Conservation (phyloP, 2,888 invertebrate species). For the Orchestes rusci region DNA sequence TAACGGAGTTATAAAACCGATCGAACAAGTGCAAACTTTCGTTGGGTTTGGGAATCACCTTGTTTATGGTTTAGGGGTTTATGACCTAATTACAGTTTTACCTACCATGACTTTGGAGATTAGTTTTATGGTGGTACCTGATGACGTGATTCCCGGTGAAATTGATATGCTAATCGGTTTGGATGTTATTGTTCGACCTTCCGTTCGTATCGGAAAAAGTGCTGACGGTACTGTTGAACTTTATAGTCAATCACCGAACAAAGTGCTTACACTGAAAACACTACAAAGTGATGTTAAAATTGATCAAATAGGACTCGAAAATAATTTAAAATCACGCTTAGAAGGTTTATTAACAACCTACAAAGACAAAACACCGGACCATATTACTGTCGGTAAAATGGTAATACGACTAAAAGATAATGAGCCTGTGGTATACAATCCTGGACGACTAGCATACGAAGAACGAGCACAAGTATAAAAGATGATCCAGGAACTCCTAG, state of each 20-base stretch:
- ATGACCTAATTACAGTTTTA: conserved; percentile 18
- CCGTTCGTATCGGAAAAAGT: too few species aligned
- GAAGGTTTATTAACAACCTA: conserved; percentile 10
- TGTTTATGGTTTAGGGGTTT: conserved; percentile 19
- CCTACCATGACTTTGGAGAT: conserved; percentile 20
- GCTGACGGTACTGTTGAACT: too few species aligned
- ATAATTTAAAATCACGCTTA: conserved; percentile 8
- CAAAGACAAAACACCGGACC: background rate
- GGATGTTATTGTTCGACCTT: conserved; percentile 19
- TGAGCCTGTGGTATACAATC: background rate
- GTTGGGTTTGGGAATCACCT: conserved; percentile 17
- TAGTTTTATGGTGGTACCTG: conserved; percentile 13
- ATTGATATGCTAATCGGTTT: too few species aligned
- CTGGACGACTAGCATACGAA: conserved; percentile 13
- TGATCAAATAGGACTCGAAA: background rate
- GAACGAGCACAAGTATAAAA: conserved; percentile 13
- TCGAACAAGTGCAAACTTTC: conserved; percentile 10
- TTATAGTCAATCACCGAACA: too few species aligned
- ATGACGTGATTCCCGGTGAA: too few species aligned
- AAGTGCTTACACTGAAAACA: too few species aligned
- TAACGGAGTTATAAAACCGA: too few species aligned
- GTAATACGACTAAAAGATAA: background rate
- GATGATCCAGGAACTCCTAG: conserved; percentile 3
- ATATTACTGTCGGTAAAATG: conserved; percentile 3
- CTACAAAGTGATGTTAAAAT: too few species aligned